A percentile compares a stretch with the other conserved stretches of the same genome.
Conservation (phyloP, 2,797 vertebrate genomes). For the Chlorospingus semifuscus region DNA sequence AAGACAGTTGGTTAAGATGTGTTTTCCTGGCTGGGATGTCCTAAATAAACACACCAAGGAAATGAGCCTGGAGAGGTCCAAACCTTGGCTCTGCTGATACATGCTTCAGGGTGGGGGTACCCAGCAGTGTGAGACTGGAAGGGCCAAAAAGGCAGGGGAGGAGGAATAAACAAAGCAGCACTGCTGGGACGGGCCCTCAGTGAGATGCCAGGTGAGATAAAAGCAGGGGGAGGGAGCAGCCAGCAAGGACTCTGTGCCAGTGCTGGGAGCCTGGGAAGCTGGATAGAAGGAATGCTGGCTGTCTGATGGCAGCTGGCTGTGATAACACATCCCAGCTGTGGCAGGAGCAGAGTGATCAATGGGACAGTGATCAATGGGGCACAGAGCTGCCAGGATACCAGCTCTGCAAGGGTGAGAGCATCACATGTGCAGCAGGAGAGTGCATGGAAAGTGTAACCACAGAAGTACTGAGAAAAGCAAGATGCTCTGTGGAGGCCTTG, state of each 20-base stretch:
- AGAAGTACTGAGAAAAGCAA: not conserved
- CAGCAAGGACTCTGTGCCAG: not conserved
- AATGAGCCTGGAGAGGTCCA: accelerated
- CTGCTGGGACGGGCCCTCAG: not conserved
- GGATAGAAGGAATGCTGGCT: not conserved
- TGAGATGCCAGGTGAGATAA: not conserved
- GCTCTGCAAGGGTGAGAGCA: not conserved
- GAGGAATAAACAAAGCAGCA: not conserved
- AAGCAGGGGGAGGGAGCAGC: not conserved
- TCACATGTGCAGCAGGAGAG: not conserved
- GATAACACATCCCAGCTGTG: not conserved
- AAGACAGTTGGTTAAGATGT: not conserved
- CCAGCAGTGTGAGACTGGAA: not conserved
- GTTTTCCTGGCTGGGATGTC: not conserved
- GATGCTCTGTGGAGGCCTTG: not conserved
- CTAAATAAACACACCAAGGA: not conserved
- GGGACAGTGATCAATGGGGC: not conserved
- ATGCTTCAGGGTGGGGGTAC: accelerated
- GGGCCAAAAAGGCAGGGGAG: too few species aligned
- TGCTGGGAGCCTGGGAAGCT: not conserved
- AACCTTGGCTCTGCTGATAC: not conserved
- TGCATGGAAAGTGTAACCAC: not conserved
- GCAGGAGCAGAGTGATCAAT: not conserved
- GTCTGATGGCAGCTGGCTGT: not conserved
- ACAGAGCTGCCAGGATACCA: conserved; percentile 3